Evolutionary conservation across 2,113 vertebrate species (phyloP), one percentile per base, ranked within the genome.

Genomic region (Nycticebus coucang): DNA sequence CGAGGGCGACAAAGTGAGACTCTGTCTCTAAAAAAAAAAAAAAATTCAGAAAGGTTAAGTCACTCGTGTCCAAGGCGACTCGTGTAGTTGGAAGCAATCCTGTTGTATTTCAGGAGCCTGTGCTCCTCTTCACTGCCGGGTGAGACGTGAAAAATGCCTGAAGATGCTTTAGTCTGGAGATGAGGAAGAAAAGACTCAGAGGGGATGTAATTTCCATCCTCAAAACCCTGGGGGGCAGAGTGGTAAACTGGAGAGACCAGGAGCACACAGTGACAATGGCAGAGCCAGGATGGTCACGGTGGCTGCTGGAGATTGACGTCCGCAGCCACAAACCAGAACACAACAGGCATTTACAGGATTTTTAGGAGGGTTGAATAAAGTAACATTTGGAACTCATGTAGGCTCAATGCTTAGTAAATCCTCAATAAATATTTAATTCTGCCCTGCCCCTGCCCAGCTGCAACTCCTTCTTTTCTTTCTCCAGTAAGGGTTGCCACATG

Each of bases 381-480:
- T 68, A 66, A 78, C 68, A 74, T 86, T 96, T 94, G 89, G 87
- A 94, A 91, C 41, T 89, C 35, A 89, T 71, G 5, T 60, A 83
- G 84, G 33, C 69, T 83, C 93, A 82, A 84, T 33, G 62, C 62
- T 89, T 86, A 87, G 57, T 72, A 82, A 93, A 41, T 53, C 57
- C 50, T 87, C 59, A 80, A 53, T 55, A 92, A 86, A 87, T 75
- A 45, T 90, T 87, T 87, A 75, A 94, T 91, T 57, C 64, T 18
- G 15, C 15, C 75, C 30, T 24, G 4, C 18, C 57, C 18, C 57
- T 55, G 18, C 62, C 62, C 24, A 4, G 4, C 62, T 28, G 4
- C 26, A 64, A 59, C 2, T 13, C 68, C 9, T 79, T 71, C 22
- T 90, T 87, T 79, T 21, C 55, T 79, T 81, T 85, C 37, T 21